Evolutionary conservation across 2,797 vertebrate genomes (phyloP).

Genomic region (Poliocrania exsul): DNA sequence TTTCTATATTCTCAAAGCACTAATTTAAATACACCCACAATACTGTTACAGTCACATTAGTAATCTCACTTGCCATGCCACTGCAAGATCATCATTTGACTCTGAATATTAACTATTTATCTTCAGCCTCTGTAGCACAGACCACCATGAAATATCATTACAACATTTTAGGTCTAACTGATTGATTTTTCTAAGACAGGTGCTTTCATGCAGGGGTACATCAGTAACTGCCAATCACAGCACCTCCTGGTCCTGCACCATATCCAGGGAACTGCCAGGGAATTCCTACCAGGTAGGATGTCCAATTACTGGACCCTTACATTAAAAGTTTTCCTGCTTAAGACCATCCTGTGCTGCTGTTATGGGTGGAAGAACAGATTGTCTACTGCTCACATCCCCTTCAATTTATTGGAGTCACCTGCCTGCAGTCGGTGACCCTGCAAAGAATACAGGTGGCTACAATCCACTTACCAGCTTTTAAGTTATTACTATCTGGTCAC

Average conservation of each 20-base stretch:
- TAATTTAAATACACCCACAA: not conserved
- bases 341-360: not conserved
- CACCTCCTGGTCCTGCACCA: too few species aligned
- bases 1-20: not conserved
- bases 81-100: not conserved
- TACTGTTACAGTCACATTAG: not conserved
- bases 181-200: not conserved
- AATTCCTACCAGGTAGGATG: not conserved
- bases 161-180: not conserved
- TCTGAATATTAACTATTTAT: not conserved
- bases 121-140: not conserved
- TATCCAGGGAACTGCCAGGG: not conserved
- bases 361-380: not conserved
- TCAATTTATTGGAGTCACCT: not conserved
- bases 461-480: not conserved
- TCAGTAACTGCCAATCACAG: not conserved
- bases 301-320: not conserved
- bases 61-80: not conserved
- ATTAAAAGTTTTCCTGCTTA: not conserved
- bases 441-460: not conserved
- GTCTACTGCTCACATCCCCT: not conserved
- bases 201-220: not conserved
- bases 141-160: not conserved
- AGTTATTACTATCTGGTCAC: not conserved
- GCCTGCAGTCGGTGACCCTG: not conserved